Evolutionary conservation across 2,888 invertebrate species (phyloP).

Genomic region (Drosophila setosimentum): DNA sequence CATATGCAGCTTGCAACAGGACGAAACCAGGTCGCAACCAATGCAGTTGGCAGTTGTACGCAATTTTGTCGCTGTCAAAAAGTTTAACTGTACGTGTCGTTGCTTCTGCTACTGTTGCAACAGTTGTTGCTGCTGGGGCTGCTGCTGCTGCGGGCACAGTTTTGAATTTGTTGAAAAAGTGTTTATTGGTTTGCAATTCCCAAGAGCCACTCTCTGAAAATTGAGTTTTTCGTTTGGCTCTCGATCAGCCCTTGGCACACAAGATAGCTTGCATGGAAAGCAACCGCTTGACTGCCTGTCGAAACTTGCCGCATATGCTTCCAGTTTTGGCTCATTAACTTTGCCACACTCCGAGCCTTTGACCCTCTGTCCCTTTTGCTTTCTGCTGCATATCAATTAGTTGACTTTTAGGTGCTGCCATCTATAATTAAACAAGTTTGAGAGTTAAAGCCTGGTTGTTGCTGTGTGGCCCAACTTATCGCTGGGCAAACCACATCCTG

Average conservation of each 20-base stretch:
- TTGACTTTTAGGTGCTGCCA: constrained; percentile 77
- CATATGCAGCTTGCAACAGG: constrained; percentile 34
- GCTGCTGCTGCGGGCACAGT: constrained; percentile 49
- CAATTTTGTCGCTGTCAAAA: constrained; percentile 79
- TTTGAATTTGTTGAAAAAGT: constrained; percentile 77
- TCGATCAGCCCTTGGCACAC: constrained; percentile 27
- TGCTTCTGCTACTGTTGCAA: constrained; percentile 20
- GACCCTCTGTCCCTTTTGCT: constrained; percentile 1
- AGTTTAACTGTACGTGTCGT: constrained; percentile 59
- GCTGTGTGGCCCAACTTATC: constrained; percentile 10
- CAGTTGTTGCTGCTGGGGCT: constrained; percentile 10
- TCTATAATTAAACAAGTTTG: constrained; percentile 75
- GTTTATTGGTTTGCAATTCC: constrained; percentile 76
- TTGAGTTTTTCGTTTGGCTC: constrained; percentile 70
- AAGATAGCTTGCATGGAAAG: constrained; percentile 53
- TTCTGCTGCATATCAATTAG: constrained; percentile 78
- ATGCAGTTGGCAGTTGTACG: constrained; percentile 71
- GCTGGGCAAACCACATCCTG: constrained; percentile 61
- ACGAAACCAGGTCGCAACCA: constrained; percentile 14
- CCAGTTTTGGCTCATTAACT: constrained; percentile 75
- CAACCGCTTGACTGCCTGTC: constrained; percentile 60
- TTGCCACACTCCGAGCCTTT: constrained; percentile 39
- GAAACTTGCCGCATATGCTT: constrained; percentile 75
- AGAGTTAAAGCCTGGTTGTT: constrained; percentile 10
- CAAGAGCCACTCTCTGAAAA: constrained; percentile 71